Percentiles rank a stretch among this genome's conserved stretches.
phyloP scores from a whole-genome alignment of 2,888 invertebrate genomes.

The Dynastes tityus region DNA sequence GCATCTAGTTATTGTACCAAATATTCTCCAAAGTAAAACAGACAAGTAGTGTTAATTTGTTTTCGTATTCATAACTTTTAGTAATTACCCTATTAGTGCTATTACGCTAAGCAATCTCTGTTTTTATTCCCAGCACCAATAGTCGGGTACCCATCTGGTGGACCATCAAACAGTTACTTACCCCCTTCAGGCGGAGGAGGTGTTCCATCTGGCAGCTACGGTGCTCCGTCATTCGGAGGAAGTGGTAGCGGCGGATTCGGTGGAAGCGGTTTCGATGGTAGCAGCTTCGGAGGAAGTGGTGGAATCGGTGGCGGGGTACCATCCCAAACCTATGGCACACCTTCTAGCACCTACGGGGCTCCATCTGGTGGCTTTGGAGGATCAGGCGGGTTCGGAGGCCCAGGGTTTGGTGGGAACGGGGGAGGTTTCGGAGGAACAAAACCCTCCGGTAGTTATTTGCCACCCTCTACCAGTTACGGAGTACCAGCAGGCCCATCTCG shows the following conservation, averaged over 20 bases:
- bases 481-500: constrained; percentile 64
- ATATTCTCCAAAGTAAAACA: no score
- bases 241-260: constrained; percentile 65
- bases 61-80: no score
- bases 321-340: constrained; percentile 62
- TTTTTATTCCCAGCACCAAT: constrained; percentile 41
- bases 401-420: constrained; percentile 64
- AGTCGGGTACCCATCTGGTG: constrained; percentile 49
- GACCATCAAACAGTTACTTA: constrained; percentile 44
- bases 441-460: constrained; percentile 74
- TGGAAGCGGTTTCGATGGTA: constrained; percentile 39
- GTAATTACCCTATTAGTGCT: no score
- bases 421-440: constrained; percentile 50
- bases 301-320: constrained; percentile 55
- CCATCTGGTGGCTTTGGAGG: constrained; percentile 67
- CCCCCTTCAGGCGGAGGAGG: constrained; percentile 56
- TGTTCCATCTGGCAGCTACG: constrained; percentile 62
- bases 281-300: constrained; percentile 8
- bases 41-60: no score
- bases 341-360: constrained; percentile 70
- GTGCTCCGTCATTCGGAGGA: constrained; percentile 60
- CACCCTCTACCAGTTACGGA: constrained; percentile 73
- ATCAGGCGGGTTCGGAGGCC: constrained; percentile 51
- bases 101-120: background rate
- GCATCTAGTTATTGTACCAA: no score